A percentile compares a stretch with the other conserved stretches of the same genome.
Evolutionary conservation across 2,797 vertebrate species (phyloP).

Genomic region (Eulemur albifrons): DNA sequence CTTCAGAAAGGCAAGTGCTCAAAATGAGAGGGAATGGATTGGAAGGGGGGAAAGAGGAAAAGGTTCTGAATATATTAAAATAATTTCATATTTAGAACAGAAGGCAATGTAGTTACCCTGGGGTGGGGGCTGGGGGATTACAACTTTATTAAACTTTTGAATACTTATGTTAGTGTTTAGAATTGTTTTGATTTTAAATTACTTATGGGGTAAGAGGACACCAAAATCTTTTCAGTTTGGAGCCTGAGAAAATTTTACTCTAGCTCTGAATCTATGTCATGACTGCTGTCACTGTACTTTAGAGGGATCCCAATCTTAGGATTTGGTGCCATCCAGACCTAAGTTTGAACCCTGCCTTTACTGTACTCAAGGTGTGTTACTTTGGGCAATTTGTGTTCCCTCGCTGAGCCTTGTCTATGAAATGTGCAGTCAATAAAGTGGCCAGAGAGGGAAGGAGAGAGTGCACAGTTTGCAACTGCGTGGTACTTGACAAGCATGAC

Average conservation of each 20-base stretch:
- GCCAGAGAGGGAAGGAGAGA: not conserved
- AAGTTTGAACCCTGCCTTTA: not conserved
- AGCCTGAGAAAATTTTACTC: not conserved
- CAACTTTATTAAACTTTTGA: not conserved
- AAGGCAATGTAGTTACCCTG: not conserved
- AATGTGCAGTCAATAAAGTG: not conserved
- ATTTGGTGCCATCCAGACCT: not conserved
- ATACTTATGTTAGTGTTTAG: not conserved
- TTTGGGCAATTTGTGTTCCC: not conserved
- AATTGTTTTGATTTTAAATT: conserved; percentile 12
- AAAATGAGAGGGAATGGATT: not conserved
- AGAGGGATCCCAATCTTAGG: not conserved
- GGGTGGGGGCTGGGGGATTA: not conserved
- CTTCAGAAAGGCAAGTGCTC: not conserved
- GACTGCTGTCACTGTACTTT: not conserved
- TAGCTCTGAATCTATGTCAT: not conserved
- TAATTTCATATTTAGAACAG: not conserved
- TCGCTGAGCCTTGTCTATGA: not conserved
- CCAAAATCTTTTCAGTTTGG: not conserved
- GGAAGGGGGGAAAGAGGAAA: not conserved
- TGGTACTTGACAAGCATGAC: not conserved
- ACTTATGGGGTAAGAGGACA: not conserved
- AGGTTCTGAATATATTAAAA: not conserved
- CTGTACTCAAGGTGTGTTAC: not conserved
- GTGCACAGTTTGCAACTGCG: too few species aligned